Base-by-base conservation (phyloP, 2,888 invertebrate genomes). In the Netelia virgata region DNA sequence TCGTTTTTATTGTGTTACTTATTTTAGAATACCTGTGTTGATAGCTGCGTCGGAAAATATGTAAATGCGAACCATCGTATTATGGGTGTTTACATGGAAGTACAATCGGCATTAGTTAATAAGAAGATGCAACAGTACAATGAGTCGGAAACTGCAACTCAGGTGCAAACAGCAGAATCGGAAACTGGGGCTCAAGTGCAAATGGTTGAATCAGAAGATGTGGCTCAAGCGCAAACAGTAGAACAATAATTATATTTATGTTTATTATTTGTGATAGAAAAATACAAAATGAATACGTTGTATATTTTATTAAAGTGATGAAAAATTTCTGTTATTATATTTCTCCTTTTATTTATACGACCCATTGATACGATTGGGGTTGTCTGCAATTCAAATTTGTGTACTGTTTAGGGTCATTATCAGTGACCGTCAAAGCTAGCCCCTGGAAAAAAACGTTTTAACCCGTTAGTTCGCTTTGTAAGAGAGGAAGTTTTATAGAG, bases 71-170 rank as follows among this genome's bases (percentile, higher is more conserved):
- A 96, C 91, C 95, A 96, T 87, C 95, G 94, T 89, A 91, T 95
- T 79, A 96, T 96, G 95, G 93, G 94, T 87, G 94, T 95, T 75
- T 96, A 95, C 90, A 94, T 96, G 90, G 95, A 95, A 90, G 94
- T 95, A 28, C 96, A 96, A 89, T 95, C 95, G 57, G 91, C 93
- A 73, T 94, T 95, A 82, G 93, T 95, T 36, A 94, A 94, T 83
- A 94, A 93, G 87, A 93, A 94, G 87, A 92, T 95, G 82, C 94
- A 95, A 87, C 95, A 95, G 87, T 92, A 94, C 75, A 93, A 94
- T 82, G 88, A 86, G 1, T 76, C 88, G 63, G 90, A 91, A 81
- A 87, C 86, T 59, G 79, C 41, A 11, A 11, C 55, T 55, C 28
- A 74, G 53, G 41, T 50, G 1, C 79, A 82, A 68, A 53, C 75